Evolutionary conservation across 2,113 vertebrate species (phyloP).

Genomic region (Oreotragus oreotragus): DNA sequence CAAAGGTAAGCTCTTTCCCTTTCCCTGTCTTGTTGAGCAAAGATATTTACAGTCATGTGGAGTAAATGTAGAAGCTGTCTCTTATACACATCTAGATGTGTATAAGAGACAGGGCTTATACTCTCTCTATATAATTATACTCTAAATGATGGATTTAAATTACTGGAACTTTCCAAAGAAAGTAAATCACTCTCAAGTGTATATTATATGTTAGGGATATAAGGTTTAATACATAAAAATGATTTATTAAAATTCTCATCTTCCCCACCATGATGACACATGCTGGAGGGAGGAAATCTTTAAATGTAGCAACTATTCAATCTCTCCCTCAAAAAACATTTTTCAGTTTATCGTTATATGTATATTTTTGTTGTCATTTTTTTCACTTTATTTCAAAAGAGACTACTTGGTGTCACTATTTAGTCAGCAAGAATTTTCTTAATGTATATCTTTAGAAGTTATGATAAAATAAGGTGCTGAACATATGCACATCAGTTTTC

Average conservation of each 20-base stretch:
- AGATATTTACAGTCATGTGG: neutral
- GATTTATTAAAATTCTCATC: neutral
- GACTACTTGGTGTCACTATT: conserved; percentile 24
- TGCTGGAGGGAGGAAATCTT: neutral
- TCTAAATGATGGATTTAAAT: neutral
- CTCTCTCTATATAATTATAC: neutral
- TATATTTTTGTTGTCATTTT: neutral
- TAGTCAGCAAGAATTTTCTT: conserved; percentile 23
- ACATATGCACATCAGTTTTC: conserved; percentile 11
- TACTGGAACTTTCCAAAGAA: neutral
- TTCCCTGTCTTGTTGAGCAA: neutral
- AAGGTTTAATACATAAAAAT: neutral
- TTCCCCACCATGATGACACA: neutral
- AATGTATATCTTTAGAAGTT: conserved; percentile 23
- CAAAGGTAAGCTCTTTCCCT: neutral
- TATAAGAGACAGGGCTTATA: too few relatives aligned
- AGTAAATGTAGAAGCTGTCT: neutral
- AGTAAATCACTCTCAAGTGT: neutral
- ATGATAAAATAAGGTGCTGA: conserved; percentile 20
- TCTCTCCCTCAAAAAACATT: neutral
- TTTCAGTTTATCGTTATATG: neutral
- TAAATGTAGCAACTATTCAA: neutral
- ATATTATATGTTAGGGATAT: neutral
- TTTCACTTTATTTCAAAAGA: conserved; percentile 18
- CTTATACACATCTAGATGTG: too few relatives aligned